Base-by-base conservation (phyloP, 2,797 vertebrate genomes). In the Arremon aurantiirostris region DNA sequence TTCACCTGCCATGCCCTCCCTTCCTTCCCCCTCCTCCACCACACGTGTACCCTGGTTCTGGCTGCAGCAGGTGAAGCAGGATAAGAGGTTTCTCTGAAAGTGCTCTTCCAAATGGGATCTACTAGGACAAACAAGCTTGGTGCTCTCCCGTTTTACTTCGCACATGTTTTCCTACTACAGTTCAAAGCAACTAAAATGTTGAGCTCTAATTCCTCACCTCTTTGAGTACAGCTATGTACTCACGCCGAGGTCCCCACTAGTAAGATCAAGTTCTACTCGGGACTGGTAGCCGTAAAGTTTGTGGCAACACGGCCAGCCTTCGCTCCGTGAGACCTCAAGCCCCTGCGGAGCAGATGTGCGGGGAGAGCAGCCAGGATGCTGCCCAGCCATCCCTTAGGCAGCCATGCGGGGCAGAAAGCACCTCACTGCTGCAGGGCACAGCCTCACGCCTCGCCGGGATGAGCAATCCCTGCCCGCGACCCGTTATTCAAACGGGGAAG, bases 41-140 rank as follows among this genome's bases (percentile, higher is more conserved):
- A 57, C 14, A 0, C 16, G 3, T 3, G 46, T 2, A 4, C 16
- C 34, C 26, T 2, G 6, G 34, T 34, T 85, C 55, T 18, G 8
- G 21, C 86, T 11, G 7, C 16, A 34, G 39, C 0, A 46, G 23
- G n/a, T 21, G 20, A 91, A 49, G n/a, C 2, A 44, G 28, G 32
- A 2, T 6, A 39, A 56, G 34, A 1, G 0, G 9, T 28, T 22
- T 13, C 28, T 17, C 35, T 3, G 0, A 2, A 41, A 34, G 22
- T 26, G 11, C 26, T 52, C 56, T 49, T 71, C 65, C 69, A 35
- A 35, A 53, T 6, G 19, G 14, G 5, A 42, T 10, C 30, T 30
- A 49, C 53, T 26, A 7, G 19, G 30, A 35, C n/a, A 30, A 27
- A 46, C 19, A 16, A 50, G 15, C 11, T 4, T 2, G 26, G 26